Conservation (phyloP, 2,797 vertebrate species). For the Chloroceryle inda region DNA sequence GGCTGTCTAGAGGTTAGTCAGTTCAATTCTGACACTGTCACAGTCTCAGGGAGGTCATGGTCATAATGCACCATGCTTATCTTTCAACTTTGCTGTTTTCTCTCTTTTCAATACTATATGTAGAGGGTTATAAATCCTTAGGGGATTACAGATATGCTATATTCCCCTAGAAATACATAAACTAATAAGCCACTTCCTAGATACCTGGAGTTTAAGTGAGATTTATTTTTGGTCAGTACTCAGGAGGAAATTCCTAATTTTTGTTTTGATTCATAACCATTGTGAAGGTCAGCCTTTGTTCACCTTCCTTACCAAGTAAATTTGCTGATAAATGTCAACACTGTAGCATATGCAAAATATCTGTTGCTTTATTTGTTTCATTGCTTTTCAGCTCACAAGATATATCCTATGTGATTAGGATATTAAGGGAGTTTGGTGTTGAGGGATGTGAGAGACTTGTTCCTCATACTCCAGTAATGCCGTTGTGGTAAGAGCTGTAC, state of each 20-base stretch:
- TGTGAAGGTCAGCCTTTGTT: neutral
- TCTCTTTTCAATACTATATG: neutral
- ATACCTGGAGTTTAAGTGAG: neutral
- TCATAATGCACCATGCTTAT: neutral
- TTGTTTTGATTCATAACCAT: neutral
- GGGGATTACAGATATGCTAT: neutral
- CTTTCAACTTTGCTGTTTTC: neutral
- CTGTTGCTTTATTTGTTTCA: neutral
- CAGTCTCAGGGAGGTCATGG: neutral
- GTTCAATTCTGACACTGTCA: neutral
- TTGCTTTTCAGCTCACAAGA: accelerated
- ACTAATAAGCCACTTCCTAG: neutral
- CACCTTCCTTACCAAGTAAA: neutral
- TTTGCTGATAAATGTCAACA: neutral
- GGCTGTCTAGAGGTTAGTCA: neutral
- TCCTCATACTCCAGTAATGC: neutral
- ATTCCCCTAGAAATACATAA: neutral
- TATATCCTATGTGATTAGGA: neutral
- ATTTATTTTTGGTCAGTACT: neutral
- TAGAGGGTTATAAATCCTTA: neutral
- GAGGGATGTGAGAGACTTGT: neutral
- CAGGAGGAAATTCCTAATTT: neutral
- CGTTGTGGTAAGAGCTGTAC: neutral
- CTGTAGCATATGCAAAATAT: neutral
- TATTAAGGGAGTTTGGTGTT: neutral